Base-by-base conservation (phyloP, 1,140 invertebrate genomes). In the Cherax quadricarinatus region DNA sequence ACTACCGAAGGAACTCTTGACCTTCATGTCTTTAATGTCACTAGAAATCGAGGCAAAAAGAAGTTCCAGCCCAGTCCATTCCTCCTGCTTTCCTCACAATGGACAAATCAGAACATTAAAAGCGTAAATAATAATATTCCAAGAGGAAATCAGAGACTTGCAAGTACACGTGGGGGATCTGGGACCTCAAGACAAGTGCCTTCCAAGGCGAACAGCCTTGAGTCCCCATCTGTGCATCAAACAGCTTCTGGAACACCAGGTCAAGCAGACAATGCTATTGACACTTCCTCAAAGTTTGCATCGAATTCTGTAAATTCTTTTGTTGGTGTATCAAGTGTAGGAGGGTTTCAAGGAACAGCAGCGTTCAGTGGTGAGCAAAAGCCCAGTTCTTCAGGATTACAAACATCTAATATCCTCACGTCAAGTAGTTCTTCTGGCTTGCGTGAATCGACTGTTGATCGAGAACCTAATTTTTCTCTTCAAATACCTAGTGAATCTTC, bases 41-140 rank as follows among this genome's bases (percentile, higher is more conserved):
- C 70, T 21, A 53, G 75, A 60, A 88, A 57, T 57, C 73, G 86
- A n/a, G 86, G 86, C 41, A 88, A 88, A 51, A 88, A 88, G 73
- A 88, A 57, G 41, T 88, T 88, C 73, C 73, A 75, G 14, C 86
- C 86, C 2, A 79, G 73, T 60, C 86, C 14, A 12, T 88, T 79
- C 24, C 73, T 88, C 3, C 18, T 88, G 9, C 73, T 79, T n/a
- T 53, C 73, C 24, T 51, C 73, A n/a, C n/a, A 57, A 10, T 88
- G 86, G 86, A 60, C 14, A 60, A 4, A 24, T 12, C 49, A 84
- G 53, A 24, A n/a, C 62, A 4, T 9, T 51, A 30, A 12, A 4
- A 21, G 41, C 18, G 51, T 48, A 53, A 75, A 49, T 3, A 51
- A 79, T 16, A 21, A 53, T n/a, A 53, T 79, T n/a, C 86, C 73